A percentile compares a stretch with the other conserved stretches of the same genome.
Conservation (phyloP, 2,888 invertebrate species). For the Caenorhabditis imperialis region DNA sequence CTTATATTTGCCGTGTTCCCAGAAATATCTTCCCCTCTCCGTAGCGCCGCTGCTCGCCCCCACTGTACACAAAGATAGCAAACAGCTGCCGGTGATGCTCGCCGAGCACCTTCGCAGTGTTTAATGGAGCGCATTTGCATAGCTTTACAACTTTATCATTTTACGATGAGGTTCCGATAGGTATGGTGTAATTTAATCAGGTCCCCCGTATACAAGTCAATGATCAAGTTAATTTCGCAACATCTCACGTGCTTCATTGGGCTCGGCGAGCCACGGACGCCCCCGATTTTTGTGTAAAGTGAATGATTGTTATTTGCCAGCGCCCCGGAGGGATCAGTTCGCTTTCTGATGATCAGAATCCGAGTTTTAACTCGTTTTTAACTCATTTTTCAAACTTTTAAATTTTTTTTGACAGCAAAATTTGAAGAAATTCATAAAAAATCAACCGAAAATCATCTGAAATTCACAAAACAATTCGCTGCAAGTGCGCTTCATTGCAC, state of each 20-base stretch:
- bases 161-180: too few relatives aligned
- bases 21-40: constrained; percentile 7
- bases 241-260: constrained; percentile 14
- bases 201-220: too few relatives aligned
- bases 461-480: too few relatives aligned
- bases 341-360: too few relatives aligned
- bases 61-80: constrained; percentile 55
- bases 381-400: background rate
- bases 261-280: background rate
- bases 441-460: too few relatives aligned
- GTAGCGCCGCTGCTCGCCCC: constrained; percentile 37
- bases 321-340: too few relatives aligned
- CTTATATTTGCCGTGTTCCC: background rate
- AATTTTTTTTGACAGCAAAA: too few relatives aligned
- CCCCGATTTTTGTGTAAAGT: constrained; percentile 37
- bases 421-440: too few relatives aligned
- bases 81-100: constrained; percentile 46
- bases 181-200: too few relatives aligned
- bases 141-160: too few relatives aligned
- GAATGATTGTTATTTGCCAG: constrained; percentile 23
- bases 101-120: constrained; percentile 25
- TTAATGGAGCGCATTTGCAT: constrained; percentile 22
- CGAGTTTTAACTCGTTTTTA: constrained; percentile 22
- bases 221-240: constrained; percentile 38
- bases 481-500: too few relatives aligned